Evolutionary conservation across 2,888 invertebrate species (phyloP), one percentile per base, ranked within the genome.

Genomic region (Alloplasta piceator): DNA sequence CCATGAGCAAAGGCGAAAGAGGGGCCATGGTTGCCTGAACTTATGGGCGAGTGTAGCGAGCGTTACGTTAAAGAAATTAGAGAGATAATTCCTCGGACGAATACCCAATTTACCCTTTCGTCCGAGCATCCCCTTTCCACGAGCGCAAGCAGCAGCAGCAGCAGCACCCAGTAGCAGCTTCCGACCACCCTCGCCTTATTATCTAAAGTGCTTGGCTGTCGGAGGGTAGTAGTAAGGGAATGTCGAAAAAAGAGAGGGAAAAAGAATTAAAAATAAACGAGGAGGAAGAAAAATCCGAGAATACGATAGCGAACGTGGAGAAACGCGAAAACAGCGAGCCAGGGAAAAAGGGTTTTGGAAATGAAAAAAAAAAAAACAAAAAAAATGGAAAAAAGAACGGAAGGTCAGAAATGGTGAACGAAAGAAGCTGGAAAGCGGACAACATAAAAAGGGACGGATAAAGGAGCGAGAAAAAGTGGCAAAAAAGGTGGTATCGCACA

Each of bases 31-130:
- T 68, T 14, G 58, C 67, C 58, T 46, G 70, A 60, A 66, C 68
- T 76, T 61, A 68, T 68, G 72, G 64, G 52, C 77, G 79, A 61
- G 41, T 39, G 68, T 43, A 71, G 78, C 70, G 70, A 74, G 77
- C 78, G 79, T 80, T 76, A 78, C 80, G 85, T 98, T 92, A 98
- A 98, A 39, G 94, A 96, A 86, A 94, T 92, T 92, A 91, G 91
- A 91, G 91, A 89, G 91, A 92, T 92, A 92, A 92, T 92, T 92
- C 90, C 90, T 91, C 87, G 90, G 90, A 91, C 91, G 91, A 91
- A 92, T 91, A 91, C 90, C 91, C 90, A 91, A 92, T 92, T 92
- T 91, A 91, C 90, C 91, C 90, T 90, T 91, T 92, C 89, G 89
- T 87, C 86, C 86, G 86, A 84, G 85, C 86, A 83, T 73, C 78